Base-by-base conservation (phyloP, 2,113 vertebrate species). In the Poeciliopsis turrubarensis region DNA sequence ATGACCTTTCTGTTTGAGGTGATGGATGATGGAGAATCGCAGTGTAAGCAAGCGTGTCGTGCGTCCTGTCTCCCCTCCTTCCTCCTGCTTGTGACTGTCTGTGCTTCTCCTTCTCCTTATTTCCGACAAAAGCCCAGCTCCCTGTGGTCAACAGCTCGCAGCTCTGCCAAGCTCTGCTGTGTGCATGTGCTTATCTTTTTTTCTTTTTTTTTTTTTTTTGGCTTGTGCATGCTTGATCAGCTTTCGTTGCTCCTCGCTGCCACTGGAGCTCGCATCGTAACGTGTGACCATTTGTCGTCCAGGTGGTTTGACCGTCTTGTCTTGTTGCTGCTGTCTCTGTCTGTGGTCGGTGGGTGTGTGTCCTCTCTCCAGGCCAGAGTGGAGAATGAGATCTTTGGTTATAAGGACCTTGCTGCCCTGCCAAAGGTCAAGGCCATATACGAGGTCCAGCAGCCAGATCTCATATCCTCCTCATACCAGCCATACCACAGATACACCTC, bases 401-500 rank as follows among this genome's bases (percentile, higher is more conserved):
- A 99, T 96, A 98, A 97, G 96, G 97, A 98, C 91, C 95, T 99
- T 94, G 98, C 98, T 86, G 98, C 98, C 89, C 96, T 99, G 92
- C 98, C 98, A 95, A 98, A 98, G 96, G 95, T 98, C 95, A 99
- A 99, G 93, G 96, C 98, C 94, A 99, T 99, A 96, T 98, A 99
- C 68, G 97, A 98, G 93, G 96, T 99, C 87, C 97, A 98, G 86
- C 96, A 96, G 85, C 98, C 98, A 54, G 97, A 98, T 94, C 97
- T 98, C 95, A 96, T 97, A 95, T 96, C 95, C 87, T 92, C 91
- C 89, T 91, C 91, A 85, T 97, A 97, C 86, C 97, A 98, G 93
- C 95, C 97, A 86, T 97, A 96, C 95, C 95, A 95, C 95, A 96
- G 96, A 97, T 99, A 97, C 93, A 96, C 93, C 5, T 97, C 96